Evolutionary conservation across 2,888 invertebrate species (phyloP).

Genomic region (Agrotis exclamationis): DNA sequence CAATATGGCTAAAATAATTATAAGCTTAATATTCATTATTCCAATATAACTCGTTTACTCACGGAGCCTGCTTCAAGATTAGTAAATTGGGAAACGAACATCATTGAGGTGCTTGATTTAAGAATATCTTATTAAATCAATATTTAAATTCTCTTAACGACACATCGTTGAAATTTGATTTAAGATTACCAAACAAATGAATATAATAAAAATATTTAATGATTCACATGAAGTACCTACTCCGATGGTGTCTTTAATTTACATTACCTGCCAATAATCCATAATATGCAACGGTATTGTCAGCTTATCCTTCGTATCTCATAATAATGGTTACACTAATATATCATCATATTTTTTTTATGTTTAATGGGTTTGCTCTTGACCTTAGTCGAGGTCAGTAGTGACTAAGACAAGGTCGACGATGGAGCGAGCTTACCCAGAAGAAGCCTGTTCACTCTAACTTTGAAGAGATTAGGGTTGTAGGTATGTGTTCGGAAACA

Average conservation of each 20-base stretch:
- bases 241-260: background rate
- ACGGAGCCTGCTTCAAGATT: constrained; percentile 14
- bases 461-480: too few relatives aligned
- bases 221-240: background rate
- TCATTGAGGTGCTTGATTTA: constrained; percentile 33
- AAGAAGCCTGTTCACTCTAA: too few relatives aligned
- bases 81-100: constrained; percentile 20
- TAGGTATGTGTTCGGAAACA: too few relatives aligned
- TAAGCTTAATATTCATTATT: constrained; percentile 56
- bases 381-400: too few relatives aligned
- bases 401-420: too few relatives aligned
- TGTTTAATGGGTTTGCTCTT: too few relatives aligned
- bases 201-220: constrained; percentile 36
- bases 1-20: constrained; percentile 45
- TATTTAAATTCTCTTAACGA: constrained; percentile 41
- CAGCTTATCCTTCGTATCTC: too few relatives aligned
- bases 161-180: constrained; percentile 46
- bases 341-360: too few relatives aligned
- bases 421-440: too few relatives aligned
- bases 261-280: background rate
- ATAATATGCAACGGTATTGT: background rate
- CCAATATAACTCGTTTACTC: constrained; percentile 53
- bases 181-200: constrained; percentile 47
- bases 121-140: constrained; percentile 33
- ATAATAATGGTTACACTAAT: too few relatives aligned